Percentiles rank a stretch among this genome's conserved stretches.
phyloP scores from a whole-genome alignment of 2,797 vertebrate genomes.

The Rhinoraja longicauda region DNA sequence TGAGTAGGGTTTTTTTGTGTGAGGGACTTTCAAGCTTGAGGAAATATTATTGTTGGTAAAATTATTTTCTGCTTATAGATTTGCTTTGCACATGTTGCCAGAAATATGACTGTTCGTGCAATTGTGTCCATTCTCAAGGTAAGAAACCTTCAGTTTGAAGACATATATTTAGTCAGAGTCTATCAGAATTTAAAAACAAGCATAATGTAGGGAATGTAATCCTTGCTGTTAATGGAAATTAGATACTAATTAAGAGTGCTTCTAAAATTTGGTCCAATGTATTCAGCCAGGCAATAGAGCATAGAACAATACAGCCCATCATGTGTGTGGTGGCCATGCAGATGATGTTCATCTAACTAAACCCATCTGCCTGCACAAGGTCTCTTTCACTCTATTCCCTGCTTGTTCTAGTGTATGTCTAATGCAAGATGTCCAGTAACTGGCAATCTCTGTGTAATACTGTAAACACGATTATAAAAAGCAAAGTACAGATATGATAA shows the following conservation, averaged over 20 bases:
- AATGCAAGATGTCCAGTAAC: too few relatives aligned
- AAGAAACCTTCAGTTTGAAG: not conserved
- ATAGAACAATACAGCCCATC: too few relatives aligned
- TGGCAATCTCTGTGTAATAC: not conserved
- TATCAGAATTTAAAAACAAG: not conserved
- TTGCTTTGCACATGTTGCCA: constrained; percentile 2
- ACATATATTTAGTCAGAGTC: not conserved
- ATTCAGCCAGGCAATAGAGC: too few relatives aligned
- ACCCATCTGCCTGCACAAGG: too few relatives aligned
- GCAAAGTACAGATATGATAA: not conserved
- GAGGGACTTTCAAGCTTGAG: not conserved
- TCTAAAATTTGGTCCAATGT: not conserved
- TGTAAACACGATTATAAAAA: not conserved
- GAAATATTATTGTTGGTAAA: not conserved
- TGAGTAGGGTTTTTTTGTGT: not conserved
- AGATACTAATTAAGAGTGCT: not conserved
- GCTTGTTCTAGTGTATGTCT: too few relatives aligned
- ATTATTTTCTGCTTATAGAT: not conserved
- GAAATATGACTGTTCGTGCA: not conserved
- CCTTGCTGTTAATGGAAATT: not conserved
- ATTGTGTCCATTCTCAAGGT: not conserved
- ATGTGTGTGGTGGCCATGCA: too few relatives aligned
- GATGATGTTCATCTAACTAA: too few relatives aligned
- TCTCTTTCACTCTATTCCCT: too few relatives aligned
- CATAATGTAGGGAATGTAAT: not conserved